Percentiles rank a stretch among this genome's conserved stretches.
Conservation (phyloP, 2,888 invertebrate species). For the Drosophila lacicola region DNA sequence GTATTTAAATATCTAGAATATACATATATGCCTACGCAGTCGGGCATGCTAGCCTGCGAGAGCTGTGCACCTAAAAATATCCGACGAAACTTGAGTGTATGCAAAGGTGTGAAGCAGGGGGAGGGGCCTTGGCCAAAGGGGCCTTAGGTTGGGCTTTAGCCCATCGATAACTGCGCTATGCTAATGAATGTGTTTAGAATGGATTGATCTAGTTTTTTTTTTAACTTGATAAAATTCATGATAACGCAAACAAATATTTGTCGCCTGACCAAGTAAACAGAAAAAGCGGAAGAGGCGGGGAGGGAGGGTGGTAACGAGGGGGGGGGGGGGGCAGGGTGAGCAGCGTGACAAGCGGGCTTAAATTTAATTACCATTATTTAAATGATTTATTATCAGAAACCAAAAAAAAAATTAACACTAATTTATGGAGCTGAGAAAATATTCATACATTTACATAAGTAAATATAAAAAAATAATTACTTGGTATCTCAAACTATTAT, state of each 20-base stretch:
- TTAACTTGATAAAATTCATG: conserved; percentile 29
- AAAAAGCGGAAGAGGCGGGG: background rate
- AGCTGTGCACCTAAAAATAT: no score
- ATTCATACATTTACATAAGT: no score
- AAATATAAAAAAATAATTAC: no score
- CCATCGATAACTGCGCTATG: conserved; percentile 31
- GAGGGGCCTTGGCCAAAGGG: no score
- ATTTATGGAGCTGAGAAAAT: conserved; percentile 1
- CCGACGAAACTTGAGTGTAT: no score
- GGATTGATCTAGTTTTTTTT: conserved; percentile 32
- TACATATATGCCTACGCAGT: no score
- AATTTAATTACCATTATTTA: conserved; percentile 35
- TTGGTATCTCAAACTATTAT: no score
- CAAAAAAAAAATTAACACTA: background rate
- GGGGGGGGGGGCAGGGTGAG: background rate
- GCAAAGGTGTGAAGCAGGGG: background rate
- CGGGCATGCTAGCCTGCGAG: no score
- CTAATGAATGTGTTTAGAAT: conserved; percentile 53
- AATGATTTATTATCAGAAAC: conserved; percentile 26
- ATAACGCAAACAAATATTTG: conserved; percentile 26
- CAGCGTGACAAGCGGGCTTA: background rate
- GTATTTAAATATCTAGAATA: no score
- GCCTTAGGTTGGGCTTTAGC: background rate
- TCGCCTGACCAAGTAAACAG: background rate
- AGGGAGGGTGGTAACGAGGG: no score